Conservation (phyloP, 2,113 vertebrate genomes). For the Alligator sinensis region DNA sequence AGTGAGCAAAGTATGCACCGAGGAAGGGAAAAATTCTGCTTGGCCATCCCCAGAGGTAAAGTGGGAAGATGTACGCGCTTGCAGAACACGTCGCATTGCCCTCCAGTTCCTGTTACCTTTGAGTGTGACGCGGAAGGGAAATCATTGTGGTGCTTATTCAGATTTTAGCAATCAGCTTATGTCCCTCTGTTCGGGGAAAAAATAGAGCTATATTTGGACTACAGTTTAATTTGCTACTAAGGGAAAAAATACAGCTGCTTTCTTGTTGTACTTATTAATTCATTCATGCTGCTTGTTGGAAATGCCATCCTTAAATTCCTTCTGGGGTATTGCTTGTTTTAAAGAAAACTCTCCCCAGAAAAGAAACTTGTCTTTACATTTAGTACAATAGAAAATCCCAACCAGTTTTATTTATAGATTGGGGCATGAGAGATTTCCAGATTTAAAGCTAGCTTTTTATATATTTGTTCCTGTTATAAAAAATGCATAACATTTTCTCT, state of each 20-base stretch:
- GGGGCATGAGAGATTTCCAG: constrained; percentile 63
- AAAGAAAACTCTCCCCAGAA: constrained; percentile 59
- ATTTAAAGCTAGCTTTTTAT: background rate
- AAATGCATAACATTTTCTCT: constrained; percentile 53
- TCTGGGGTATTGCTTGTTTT: constrained; percentile 56
- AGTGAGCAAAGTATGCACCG: accelerated
- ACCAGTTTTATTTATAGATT: constrained; percentile 70
- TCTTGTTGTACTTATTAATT: constrained; percentile 44
- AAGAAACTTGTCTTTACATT: constrained; percentile 63
- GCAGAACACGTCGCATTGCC: background rate
- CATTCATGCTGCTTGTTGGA: constrained; percentile 70
- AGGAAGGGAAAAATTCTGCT: background rate
- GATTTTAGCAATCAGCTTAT: background rate
- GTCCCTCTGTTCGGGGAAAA: background rate
- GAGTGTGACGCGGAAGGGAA: background rate
- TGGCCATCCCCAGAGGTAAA: accelerated
- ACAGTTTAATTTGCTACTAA: constrained; percentile 3
- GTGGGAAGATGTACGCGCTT: background rate
- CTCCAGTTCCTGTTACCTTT: background rate
- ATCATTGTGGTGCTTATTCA: accelerated
- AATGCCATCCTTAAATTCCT: constrained; percentile 55
- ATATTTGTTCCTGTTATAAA: constrained; percentile 62
- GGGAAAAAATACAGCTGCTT: constrained; percentile 48
- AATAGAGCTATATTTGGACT: accelerated
- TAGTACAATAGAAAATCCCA: constrained; percentile 63